These are phyloP conservation scores for Nasua narica DNA, from an alignment of 2,797 vertebrate species.

Conservation along the genomic window DNA sequence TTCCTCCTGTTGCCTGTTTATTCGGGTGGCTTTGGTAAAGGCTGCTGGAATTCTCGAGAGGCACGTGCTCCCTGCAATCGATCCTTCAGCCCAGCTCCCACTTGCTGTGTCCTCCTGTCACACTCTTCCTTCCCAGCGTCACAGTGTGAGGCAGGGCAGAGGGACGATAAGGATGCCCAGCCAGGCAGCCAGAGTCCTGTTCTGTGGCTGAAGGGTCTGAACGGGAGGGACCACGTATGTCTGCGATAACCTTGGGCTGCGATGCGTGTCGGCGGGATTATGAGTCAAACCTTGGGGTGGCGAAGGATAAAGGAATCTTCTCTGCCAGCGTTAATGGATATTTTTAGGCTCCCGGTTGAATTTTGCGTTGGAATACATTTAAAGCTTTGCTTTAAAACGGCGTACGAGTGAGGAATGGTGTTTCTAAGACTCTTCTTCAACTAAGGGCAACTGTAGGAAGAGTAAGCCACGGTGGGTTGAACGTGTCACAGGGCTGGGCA, in stretches of 20 bases:
- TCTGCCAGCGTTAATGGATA: background rate
- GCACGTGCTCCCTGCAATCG: background rate
- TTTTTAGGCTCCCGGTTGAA: background rate
- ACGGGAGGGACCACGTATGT: background rate
- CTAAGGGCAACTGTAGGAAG: background rate
- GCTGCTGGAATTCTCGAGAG: background rate
- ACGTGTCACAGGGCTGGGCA: accelerated
- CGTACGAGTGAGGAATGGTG: background rate
- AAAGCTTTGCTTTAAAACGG: background rate
- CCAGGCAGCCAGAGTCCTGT: background rate
- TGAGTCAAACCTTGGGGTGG: background rate
- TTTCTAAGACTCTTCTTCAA: background rate
- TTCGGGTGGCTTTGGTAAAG: background rate
- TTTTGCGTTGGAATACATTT: background rate
- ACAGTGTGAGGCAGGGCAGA: background rate
- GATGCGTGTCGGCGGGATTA: background rate
- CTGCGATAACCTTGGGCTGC: background rate
- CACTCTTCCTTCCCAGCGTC: background rate
- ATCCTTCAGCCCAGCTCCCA: background rate
- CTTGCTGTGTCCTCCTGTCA: background rate
- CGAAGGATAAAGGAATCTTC: background rate
- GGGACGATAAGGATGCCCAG: no score
- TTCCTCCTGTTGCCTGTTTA: background rate
- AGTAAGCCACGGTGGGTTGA: background rate
- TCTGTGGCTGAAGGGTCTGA: background rate